These are phyloP conservation scores for Chorisops tibialis DNA, from an alignment of 2,888 invertebrate genomes.

Conservation along the genomic window DNA sequence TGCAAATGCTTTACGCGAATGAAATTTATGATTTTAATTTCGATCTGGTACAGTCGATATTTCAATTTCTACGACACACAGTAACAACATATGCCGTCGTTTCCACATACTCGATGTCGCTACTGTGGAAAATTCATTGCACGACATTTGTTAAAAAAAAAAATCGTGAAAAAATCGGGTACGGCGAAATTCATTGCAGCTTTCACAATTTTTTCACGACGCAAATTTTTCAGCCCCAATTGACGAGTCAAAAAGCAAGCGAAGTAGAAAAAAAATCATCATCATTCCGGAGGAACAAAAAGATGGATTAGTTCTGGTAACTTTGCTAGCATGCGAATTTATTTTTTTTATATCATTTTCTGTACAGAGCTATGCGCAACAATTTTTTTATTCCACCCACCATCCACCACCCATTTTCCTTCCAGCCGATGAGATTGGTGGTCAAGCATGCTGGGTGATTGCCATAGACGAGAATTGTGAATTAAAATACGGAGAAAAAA, in stretches of 20 bases:
- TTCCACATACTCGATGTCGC: neutral
- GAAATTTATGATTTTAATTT: slow-evolving; percentile 37
- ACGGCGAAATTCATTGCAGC: neutral
- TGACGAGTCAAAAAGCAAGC: slow-evolving; percentile 14
- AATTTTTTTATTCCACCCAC: slow-evolving; percentile 10
- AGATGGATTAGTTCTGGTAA: slow-evolving; percentile 25
- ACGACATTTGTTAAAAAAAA: neutral
- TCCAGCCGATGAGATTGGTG: neutral
- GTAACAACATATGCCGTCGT: slow-evolving; percentile 34
- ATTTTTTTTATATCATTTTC: slow-evolving; percentile 19
- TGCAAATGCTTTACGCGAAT: slow-evolving; percentile 30
- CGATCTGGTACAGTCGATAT: slow-evolving; percentile 34
- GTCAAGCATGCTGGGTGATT: neutral
- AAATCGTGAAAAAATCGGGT: neutral
- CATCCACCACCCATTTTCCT: no score
- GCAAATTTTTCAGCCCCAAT: slow-evolving; percentile 24
- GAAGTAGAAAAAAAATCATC: slow-evolving; percentile 13
- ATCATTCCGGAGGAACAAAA: slow-evolving; percentile 22
- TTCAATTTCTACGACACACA: slow-evolving; percentile 34
- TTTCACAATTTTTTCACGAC: neutral
- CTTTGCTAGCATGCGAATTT: slow-evolving; percentile 19
- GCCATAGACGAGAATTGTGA: slow-evolving; percentile 19
- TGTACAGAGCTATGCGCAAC: slow-evolving; percentile 24
- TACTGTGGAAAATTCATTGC: slow-evolving; percentile 7
- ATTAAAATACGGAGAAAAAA: slow-evolving; percentile 21